Percentiles rank a stretch among this genome's conserved stretches.
These are phyloP conservation scores for Cyanistes caeruleus DNA, from an alignment of 2,113 vertebrate genomes.

Conservation along the genomic window DNA sequence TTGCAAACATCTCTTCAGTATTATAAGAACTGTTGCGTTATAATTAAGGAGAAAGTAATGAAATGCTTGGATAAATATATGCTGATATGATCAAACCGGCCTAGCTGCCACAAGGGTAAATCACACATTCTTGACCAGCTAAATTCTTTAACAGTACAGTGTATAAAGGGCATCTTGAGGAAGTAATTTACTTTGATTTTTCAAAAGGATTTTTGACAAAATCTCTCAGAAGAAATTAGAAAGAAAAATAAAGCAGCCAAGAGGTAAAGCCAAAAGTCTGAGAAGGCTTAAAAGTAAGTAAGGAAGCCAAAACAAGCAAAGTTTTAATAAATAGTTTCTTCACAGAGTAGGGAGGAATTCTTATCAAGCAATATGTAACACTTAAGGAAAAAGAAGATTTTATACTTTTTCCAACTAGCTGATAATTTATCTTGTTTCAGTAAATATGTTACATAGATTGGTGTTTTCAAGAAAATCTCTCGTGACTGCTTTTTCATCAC, in stretches of 20 bases:
- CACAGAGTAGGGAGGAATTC: not conserved
- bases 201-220: conserved; percentile 19
- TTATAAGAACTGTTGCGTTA: not conserved
- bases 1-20: not conserved
- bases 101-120: not conserved
- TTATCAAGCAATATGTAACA: not conserved
- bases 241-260: not conserved
- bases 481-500: not conserved
- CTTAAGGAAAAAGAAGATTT: not conserved
- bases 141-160: conserved; percentile 16
- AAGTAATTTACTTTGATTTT: conserved; percentile 41
- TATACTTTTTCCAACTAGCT: not conserved
- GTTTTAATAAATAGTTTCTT: not conserved
- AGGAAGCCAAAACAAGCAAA: not conserved
- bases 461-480: not conserved
- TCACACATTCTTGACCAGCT: not conserved
- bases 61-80: not conserved
- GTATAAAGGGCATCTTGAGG: not conserved
- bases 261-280: not conserved
- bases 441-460: not conserved
- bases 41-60: conserved; percentile 3
- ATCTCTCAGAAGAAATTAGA: not conserved
- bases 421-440: not conserved
- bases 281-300: not conserved
- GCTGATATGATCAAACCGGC: not conserved